Conservation (phyloP, 23 tunicate genomes). For the Styela plicata region DNA sequence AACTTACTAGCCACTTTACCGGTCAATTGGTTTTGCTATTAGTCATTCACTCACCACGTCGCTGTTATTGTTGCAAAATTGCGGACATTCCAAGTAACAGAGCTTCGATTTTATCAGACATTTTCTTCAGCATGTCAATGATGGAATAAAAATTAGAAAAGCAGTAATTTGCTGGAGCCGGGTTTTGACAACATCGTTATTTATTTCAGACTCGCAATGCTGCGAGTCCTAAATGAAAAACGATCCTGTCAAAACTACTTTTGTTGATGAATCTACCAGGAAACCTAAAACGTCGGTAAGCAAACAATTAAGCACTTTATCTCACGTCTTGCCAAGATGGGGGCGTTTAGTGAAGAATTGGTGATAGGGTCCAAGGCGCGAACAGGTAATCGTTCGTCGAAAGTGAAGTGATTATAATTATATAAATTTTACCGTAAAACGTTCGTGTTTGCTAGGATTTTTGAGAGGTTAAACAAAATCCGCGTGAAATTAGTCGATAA, state of each 20-base stretch:
- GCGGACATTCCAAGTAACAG: not conserved
- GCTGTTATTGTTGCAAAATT: slow-evolving; percentile 30
- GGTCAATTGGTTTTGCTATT: slow-evolving; percentile 32
- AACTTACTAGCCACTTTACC: slow-evolving; percentile 16
- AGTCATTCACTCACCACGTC: slow-evolving; percentile 36
- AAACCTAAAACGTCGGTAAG: slow-evolving; percentile 33
- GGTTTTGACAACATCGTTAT: too few species aligned
- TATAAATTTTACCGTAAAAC: not conserved
- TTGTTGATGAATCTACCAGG: slow-evolving; percentile 32
- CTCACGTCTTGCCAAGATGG: slow-evolving; percentile 19
- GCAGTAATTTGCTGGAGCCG: not conserved
- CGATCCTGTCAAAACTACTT: slow-evolving; percentile 19
- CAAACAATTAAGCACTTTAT: slow-evolving; percentile 39
- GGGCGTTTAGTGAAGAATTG: not conserved
- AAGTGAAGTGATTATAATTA: not conserved
- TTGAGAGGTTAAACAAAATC: not conserved
- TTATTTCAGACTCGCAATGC: too few species aligned
- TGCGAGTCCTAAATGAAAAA: slow-evolving; percentile 5
- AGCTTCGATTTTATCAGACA: not conserved
- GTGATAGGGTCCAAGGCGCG: slow-evolving; percentile 10
- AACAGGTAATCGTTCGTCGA: too few species aligned
- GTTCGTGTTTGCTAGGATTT: not conserved
- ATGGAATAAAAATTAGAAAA: not conserved
- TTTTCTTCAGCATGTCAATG: not conserved
- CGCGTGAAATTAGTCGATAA: not conserved